Conservation (phyloP, 2,888 invertebrate genomes). For the Campaea margaritaria region DNA sequence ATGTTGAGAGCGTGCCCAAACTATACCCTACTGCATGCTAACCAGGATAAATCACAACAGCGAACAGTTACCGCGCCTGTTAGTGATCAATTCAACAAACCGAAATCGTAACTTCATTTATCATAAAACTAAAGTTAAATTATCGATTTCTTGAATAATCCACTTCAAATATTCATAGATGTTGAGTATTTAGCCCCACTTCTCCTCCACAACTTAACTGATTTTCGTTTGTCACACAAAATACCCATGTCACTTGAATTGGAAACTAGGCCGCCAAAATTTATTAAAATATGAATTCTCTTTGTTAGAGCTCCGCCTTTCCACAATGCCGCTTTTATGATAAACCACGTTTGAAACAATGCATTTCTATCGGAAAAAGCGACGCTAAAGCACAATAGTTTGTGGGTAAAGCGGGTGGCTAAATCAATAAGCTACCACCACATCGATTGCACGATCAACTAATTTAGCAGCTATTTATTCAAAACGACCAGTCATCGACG, state of each 20-base stretch:
- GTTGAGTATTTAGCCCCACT: constrained; percentile 8
- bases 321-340: constrained; percentile 13
- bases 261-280: constrained; percentile 31
- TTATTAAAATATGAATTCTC: constrained; percentile 26
- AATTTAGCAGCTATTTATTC: constrained; percentile 50
- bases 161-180: constrained; percentile 11
- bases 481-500: constrained; percentile 38
- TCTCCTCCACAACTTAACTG: constrained; percentile 16
- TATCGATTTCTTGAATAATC: constrained; percentile 20
- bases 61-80: constrained; percentile 22
- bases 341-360: constrained; percentile 38
- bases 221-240: constrained; percentile 25
- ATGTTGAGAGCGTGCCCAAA: constrained; percentile 19
- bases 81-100: constrained; percentile 47
- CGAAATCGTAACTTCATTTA: constrained; percentile 28
- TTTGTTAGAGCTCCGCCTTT: constrained; percentile 22
- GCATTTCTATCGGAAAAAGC: constrained; percentile 46
- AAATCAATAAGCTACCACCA: constrained; percentile 63
- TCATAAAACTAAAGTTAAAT: not conserved
- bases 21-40: constrained; percentile 29
- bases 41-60: constrained; percentile 42
- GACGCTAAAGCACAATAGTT: no score
- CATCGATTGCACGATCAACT: constrained; percentile 54
- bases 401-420: constrained; percentile 48
- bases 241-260: constrained; percentile 28